These are phyloP conservation scores for Labia minor DNA, from an alignment of 2,888 invertebrate genomes.

Conservation along the genomic window DNA sequence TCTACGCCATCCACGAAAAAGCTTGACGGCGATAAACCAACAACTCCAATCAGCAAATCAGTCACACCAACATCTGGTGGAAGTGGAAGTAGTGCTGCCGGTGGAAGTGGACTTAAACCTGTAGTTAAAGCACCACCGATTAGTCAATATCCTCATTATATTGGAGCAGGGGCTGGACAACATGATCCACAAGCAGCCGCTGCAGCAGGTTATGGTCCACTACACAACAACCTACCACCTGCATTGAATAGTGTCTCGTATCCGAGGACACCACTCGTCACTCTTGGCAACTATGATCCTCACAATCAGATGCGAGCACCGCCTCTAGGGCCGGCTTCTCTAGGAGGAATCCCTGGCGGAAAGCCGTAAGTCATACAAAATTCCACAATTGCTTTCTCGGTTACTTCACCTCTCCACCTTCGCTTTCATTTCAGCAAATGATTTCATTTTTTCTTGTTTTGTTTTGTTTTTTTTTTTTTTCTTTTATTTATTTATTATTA, in stretches of 20 bases:
- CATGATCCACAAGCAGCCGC: conserved; percentile 48
- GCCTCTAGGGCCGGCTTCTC: conserved; percentile 40
- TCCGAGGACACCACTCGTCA: conserved; percentile 52
- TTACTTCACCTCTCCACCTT: neutral
- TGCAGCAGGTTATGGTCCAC: conserved; percentile 41
- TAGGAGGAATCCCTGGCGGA: conserved; percentile 53
- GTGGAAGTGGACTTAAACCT: conserved; percentile 45
- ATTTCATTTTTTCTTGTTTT: too few relatives aligned
- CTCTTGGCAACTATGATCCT: conserved; percentile 54
- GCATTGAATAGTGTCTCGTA: conserved; percentile 48
- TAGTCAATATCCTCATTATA: conserved; percentile 52
- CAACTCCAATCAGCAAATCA: conserved; percentile 82
- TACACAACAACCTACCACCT: conserved; percentile 53
- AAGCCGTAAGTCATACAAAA: conserved; percentile 73
- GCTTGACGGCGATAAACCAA: conserved; percentile 72
- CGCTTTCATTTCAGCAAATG: neutral
- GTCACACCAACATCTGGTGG: conserved; percentile 67
- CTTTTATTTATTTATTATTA: too few relatives aligned
- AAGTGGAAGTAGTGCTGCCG: conserved; percentile 42
- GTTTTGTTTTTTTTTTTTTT: too few relatives aligned
- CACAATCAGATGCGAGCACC: conserved; percentile 56
- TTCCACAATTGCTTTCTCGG: too few relatives aligned
- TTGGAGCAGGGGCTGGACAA: conserved; percentile 44
- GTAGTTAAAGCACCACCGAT: conserved; percentile 40
- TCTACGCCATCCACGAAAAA: conserved; percentile 81